phyloP scores from a whole-genome alignment of 2,797 vertebrate species.

The Squalus acanthias region DNA sequence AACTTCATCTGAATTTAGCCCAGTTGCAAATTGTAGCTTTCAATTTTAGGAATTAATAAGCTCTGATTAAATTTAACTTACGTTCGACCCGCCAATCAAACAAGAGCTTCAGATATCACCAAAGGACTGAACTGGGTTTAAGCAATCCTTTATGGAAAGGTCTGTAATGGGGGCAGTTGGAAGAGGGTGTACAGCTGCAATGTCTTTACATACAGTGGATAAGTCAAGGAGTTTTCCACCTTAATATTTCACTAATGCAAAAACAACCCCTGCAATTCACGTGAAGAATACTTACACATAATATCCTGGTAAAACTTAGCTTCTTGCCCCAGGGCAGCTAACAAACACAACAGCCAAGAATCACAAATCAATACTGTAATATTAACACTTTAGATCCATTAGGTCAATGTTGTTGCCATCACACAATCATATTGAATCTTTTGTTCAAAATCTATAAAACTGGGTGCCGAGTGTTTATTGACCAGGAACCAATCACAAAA shows the following conservation, averaged over 20 bases:
- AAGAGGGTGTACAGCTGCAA: background rate
- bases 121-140: background rate
- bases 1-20: background rate
- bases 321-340: background rate
- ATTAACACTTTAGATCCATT: background rate
- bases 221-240: background rate
- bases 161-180: background rate
- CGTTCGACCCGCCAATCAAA: background rate
- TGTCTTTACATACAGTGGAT: background rate
- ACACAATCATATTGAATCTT: background rate
- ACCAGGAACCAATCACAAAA: background rate
- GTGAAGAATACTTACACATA: background rate
- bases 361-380: background rate
- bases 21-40: background rate
- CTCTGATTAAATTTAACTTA: background rate
- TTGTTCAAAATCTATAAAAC: background rate
- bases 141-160: background rate
- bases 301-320: background rate
- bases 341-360: background rate
- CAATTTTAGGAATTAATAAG: background rate
- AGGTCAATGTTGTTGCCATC: background rate
- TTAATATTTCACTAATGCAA: background rate
- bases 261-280: background rate
- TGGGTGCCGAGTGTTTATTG: background rate
- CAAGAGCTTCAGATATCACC: background rate